Evolutionary conservation across 2,797 vertebrate species (phyloP).

Genomic region (Squalus acanthias): DNA sequence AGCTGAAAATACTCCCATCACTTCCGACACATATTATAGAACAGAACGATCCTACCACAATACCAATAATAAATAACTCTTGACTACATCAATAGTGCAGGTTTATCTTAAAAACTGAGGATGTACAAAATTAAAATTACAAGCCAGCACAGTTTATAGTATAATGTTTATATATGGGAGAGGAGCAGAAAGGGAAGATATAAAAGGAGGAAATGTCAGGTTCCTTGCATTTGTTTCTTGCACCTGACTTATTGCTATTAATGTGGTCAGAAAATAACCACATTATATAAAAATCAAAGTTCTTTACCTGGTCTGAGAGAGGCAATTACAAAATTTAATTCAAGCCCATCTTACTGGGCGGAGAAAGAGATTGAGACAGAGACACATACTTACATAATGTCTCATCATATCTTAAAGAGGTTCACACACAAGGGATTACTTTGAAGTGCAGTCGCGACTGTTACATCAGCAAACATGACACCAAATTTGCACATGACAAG

Average conservation of each 20-base stretch:
- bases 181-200: neutral
- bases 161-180: neutral
- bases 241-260: neutral
- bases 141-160: neutral
- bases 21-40: neutral
- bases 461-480: neutral
- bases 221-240: neutral
- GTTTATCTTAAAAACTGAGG: neutral
- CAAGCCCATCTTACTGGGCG: neutral
- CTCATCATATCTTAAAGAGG: neutral
- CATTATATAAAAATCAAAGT: neutral
- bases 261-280: neutral
- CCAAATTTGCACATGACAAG: neutral
- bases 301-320: neutral
- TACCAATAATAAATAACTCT: neutral
- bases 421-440: neutral
- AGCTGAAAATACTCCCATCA: neutral
- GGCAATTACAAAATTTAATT: neutral
- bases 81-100: neutral
- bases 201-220: neutral
- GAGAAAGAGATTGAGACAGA: neutral
- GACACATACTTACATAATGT: neutral
- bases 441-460: neutral
- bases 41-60: neutral
- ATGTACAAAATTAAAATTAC: neutral